A percentile compares a stretch with the other conserved stretches of the same genome.
These are phyloP conservation scores for Genyomyrus donnyi DNA, from an alignment of 2,113 vertebrate genomes.

Conservation along the genomic window DNA sequence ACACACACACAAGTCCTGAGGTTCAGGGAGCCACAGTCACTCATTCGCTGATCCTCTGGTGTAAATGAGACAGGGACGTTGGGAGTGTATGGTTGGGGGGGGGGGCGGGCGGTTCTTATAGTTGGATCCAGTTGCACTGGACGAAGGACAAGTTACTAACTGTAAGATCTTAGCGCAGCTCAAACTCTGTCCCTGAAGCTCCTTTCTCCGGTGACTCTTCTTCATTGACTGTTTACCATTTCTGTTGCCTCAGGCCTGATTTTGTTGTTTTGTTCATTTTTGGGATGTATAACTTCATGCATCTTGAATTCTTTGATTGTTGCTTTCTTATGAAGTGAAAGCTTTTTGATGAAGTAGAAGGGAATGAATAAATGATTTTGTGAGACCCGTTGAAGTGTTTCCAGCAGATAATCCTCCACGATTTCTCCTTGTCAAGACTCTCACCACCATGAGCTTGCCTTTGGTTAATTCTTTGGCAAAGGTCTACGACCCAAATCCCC, in stretches of 20 bases:
- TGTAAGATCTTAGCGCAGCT: neutral
- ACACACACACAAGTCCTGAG: constrained; percentile 24
- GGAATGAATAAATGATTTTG: neutral
- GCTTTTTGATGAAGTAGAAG: neutral
- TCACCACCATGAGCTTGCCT: constrained; percentile 49
- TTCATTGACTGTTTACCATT: neutral
- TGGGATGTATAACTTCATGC: neutral
- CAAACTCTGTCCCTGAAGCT: neutral
- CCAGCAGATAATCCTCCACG: neutral
- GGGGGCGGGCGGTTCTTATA: constrained; percentile 42
- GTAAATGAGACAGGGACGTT: constrained; percentile 31
- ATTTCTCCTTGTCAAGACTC: neutral
- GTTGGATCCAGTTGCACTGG: constrained; percentile 2
- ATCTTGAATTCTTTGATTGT: neutral
- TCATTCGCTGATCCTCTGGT: constrained; percentile 38
- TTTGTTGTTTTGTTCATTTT: neutral
- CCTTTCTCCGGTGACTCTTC: neutral
- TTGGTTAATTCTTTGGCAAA: constrained; percentile 73
- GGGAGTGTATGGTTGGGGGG: constrained; percentile 30
- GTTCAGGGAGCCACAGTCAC: constrained; percentile 48
- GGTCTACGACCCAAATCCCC: constrained; percentile 64
- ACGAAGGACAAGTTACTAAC: constrained; percentile 2
- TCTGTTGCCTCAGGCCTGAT: neutral
- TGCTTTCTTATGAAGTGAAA: neutral
- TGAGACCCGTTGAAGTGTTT: neutral